These are phyloP conservation scores for Sebastolobus alascanus DNA, from an alignment of 2,797 vertebrate species.

Conservation along the genomic window DNA sequence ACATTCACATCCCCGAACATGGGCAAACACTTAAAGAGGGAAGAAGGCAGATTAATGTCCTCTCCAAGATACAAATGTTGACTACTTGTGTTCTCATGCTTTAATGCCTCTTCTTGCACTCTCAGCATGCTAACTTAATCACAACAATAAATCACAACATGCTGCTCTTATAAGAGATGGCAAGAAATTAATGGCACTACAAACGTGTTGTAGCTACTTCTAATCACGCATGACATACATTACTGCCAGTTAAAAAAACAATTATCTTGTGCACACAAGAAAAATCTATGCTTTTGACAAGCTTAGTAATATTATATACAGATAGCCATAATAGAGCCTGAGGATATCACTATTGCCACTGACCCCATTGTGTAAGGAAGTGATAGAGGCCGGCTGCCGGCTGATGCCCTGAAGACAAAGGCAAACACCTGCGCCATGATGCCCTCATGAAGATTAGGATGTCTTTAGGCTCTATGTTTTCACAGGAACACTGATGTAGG, in stretches of 20 bases:
- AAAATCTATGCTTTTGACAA: neutral
- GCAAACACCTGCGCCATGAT: conserved; percentile 15
- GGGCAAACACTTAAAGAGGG: too few species aligned
- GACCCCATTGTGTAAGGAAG: conserved; percentile 2
- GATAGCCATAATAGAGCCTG: neutral
- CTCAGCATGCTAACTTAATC: too few species aligned
- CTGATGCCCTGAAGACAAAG: conserved; percentile 6
- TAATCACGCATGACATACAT: neutral
- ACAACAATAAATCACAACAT: too few species aligned
- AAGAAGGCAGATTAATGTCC: too few species aligned
- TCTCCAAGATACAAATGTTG: too few species aligned
- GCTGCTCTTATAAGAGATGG: neutral
- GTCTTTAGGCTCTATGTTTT: neutral
- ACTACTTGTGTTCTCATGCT: too few species aligned
- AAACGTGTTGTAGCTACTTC: neutral
- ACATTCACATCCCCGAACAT: too few species aligned
- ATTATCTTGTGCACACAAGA: accelerated
- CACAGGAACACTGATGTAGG: neutral
- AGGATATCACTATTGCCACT: neutral
- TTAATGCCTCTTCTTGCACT: too few species aligned
- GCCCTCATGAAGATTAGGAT: neutral
- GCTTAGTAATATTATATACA: neutral
- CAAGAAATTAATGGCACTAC: neutral
- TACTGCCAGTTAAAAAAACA: neutral
- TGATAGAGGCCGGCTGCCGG: conserved; percentile 12